Evolutionary conservation across 2,888 invertebrate species (phyloP).

Genomic region (Rotaria socialis): DNA sequence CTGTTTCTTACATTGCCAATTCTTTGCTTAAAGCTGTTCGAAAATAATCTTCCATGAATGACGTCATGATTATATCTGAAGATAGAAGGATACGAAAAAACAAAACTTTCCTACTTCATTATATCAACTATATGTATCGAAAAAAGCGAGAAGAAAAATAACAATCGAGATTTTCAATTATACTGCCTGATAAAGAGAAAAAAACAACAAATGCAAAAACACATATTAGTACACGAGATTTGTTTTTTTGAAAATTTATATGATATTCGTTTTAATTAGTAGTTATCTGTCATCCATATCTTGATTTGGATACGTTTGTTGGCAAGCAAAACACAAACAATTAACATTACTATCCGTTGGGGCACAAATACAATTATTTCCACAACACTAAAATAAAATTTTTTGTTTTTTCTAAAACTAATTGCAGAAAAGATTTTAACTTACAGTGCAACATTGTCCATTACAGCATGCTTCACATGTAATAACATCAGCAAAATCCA

Average conservation of each 20-base stretch:
- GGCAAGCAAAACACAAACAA: not conserved
- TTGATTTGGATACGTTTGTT: not conserved
- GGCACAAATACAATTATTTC: not conserved
- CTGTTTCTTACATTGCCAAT: not conserved
- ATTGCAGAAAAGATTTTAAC: not conserved
- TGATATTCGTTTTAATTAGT: not conserved
- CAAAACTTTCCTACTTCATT: not conserved
- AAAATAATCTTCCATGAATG: constrained; percentile 36
- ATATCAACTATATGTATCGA: not conserved
- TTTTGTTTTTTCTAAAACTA: not conserved
- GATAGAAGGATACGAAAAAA: not conserved
- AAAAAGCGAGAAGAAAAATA: not conserved
- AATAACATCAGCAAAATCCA: constrained; percentile 6
- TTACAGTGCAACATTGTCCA: not conserved
- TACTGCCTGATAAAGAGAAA: not conserved
- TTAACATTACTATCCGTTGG: not conserved
- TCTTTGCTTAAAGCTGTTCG: constrained; percentile 31
- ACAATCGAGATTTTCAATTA: not conserved
- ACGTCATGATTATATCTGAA: constrained; percentile 3
- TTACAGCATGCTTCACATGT: constrained; percentile 23
- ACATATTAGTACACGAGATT: not conserved
- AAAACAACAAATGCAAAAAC: not conserved
- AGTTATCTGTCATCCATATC: not conserved
- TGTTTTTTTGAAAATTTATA: not conserved
- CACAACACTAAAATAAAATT: not conserved